phyloP scores from a whole-genome alignment of 2,113 vertebrate genomes.

The Osmerus eperlanus region DNA sequence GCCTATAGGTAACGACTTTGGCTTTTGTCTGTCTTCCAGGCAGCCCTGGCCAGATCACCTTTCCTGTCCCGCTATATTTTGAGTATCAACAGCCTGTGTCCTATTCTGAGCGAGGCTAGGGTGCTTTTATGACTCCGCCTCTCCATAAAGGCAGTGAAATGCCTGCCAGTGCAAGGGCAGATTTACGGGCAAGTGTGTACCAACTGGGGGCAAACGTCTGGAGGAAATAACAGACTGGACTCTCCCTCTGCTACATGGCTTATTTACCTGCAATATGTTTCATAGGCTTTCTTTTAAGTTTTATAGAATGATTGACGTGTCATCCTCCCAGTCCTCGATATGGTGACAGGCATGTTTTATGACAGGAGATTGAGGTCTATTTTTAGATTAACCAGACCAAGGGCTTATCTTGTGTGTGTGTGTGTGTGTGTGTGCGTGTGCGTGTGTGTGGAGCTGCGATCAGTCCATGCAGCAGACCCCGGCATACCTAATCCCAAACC shows the following conservation, averaged over 20 bases:
- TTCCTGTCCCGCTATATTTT: slow-evolving; percentile 45
- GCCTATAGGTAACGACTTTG: too few species aligned
- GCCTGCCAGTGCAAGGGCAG: slow-evolving; percentile 15
- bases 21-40: slow-evolving; percentile 15
- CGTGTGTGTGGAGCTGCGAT: too few species aligned
- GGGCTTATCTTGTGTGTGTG: background rate
- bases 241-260: background rate
- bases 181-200: slow-evolving; percentile 8
- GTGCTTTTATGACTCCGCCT: slow-evolving; percentile 23
- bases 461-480: too few species aligned
- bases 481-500: too few species aligned
- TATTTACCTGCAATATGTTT: background rate
- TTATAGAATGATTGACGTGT: background rate
- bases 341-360: background rate
- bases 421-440: background rate
- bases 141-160: slow-evolving; percentile 18
- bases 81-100: slow-evolving; percentile 33
- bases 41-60: slow-evolving; percentile 15
- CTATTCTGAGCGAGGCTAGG: slow-evolving; percentile 28
- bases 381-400: background rate
- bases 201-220: slow-evolving; percentile 9
- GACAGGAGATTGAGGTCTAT: background rate
- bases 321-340: background rate
- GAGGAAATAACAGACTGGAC: background rate
- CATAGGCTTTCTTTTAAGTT: background rate